Base-by-base conservation (phyloP, 2,797 vertebrate species). In the Sternarchorhynchus goeldii region DNA sequence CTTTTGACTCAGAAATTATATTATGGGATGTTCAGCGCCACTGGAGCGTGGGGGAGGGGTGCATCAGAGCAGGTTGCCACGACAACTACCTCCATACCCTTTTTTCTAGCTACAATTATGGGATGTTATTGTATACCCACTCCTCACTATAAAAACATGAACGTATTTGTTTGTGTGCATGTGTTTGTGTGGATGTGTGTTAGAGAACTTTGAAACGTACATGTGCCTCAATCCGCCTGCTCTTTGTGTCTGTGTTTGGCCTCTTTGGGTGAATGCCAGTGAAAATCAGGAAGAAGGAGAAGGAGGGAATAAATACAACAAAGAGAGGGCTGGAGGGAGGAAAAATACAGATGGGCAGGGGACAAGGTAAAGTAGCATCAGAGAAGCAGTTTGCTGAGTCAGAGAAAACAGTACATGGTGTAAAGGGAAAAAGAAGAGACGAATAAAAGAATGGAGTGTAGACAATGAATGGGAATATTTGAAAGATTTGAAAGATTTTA, bases 91-190 rank as follows among this genome's bases (percentile, higher is more conserved):
- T 88, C 85, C 77, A 84, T 88, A 90, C 91, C 81, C 81, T 81
- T 91, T 88, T 75, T 82, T 76, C 78, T 91, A 92, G 92, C 90
- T 91, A 91, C 88, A 90, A 92, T 92, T 92, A 93, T 92, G 89
- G 89, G 88, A 91, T 91, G 86, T 85, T 62, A 64, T 80, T 82
- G 81, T 69, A 64, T 75, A 81, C 59, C 29, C 74, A 17, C 66
- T 50, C 4, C 20, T 58, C 56, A 16, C 74, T 83, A 82, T 76
- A 87, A 88, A 90, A 88, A 85, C 81, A 89, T 87, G 75, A 84
- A 32, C 59, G 55, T 60, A 34, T 77, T 81, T 86, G 88, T 86
- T 82, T 80, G 87, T 73, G 14, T 86, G 75, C 82, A 29, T 45
- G 67, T 86, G 75, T 83, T 29, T 45, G 67, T 81, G 87, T 73